Conservation (phyloP, 2,113 vertebrate species). For the Podiceps cristatus region DNA sequence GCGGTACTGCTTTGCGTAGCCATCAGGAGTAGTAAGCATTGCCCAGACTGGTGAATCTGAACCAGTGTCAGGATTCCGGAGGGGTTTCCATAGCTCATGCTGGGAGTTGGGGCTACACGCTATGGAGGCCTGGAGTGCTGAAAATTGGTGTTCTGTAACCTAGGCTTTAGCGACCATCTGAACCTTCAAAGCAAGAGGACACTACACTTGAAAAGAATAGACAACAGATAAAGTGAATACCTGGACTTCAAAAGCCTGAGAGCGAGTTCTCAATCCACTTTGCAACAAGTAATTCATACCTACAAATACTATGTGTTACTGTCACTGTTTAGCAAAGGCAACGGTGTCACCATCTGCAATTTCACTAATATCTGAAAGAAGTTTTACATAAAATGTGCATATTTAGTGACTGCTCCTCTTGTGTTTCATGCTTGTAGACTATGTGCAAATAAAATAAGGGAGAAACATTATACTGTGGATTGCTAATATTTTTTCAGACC, state of each 20-base stretch:
- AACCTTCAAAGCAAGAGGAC: background rate
- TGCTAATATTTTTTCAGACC: background rate
- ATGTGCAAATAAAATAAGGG: background rate
- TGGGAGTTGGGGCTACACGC: fast-evolving
- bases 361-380: background rate
- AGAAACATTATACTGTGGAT: background rate
- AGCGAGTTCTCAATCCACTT: fast-evolving
- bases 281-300: background rate
- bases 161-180: fast-evolving
- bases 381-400: background rate
- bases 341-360: background rate
- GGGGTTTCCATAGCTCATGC: fast-evolving
- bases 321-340: background rate
- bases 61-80: background rate
- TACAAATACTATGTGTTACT: background rate
- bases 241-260: background rate
- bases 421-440: background rate
- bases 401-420: background rate
- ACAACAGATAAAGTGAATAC: background rate
- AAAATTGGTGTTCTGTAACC: background rate
- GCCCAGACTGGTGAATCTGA: background rate
- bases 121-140: background rate
- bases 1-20: fast-evolving
- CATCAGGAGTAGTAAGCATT: fast-evolving
- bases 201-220: fast-evolving